Percentiles rank a stretch among this genome's conserved stretches.
These are phyloP conservation scores for Babyrousa celebensis DNA, from an alignment of 2,797 vertebrate species.

Conservation along the genomic window DNA sequence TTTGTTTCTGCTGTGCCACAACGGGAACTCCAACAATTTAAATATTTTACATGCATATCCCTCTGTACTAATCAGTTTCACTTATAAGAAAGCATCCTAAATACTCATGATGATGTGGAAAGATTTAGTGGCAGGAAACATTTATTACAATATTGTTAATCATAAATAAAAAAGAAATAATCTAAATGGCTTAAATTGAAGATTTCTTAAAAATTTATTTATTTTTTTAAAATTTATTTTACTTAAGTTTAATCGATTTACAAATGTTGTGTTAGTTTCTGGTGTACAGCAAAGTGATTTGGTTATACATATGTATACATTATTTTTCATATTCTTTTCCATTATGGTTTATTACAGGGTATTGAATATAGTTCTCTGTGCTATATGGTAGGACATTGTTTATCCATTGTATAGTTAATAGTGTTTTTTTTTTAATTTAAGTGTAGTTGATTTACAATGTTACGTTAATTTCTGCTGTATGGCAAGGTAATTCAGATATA, in stretches of 20 bases:
- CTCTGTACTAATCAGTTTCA: slow-evolving; percentile 24
- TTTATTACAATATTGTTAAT: slow-evolving; percentile 47
- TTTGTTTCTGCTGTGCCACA: no score
- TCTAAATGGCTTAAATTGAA: background rate
- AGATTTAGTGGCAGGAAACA: slow-evolving; percentile 41
- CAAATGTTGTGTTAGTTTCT: background rate
- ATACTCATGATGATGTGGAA: slow-evolving; percentile 15
- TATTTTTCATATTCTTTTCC: no score
- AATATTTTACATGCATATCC: slow-evolving; percentile 7
- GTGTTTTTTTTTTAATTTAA: background rate
- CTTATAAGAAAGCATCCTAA: slow-evolving; percentile 42
- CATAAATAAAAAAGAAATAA: slow-evolving; percentile 26
- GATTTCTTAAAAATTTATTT: background rate
- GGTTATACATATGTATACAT: no score
- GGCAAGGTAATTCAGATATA: background rate
- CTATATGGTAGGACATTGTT: no score
- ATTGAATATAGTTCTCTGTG: no score
- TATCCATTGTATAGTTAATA: no score
- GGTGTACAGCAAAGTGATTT: background rate
- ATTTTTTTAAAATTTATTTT: background rate
- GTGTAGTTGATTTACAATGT: background rate
- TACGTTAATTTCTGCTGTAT: background rate
- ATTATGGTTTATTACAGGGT: no score
- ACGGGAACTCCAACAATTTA: background rate
- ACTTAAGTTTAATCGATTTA: background rate